A percentile compares a stretch with the other conserved stretches of the same genome.
Evolutionary conservation across 2,113 vertebrate genomes (phyloP).

Genomic region (Spermophilus dauricus): DNA sequence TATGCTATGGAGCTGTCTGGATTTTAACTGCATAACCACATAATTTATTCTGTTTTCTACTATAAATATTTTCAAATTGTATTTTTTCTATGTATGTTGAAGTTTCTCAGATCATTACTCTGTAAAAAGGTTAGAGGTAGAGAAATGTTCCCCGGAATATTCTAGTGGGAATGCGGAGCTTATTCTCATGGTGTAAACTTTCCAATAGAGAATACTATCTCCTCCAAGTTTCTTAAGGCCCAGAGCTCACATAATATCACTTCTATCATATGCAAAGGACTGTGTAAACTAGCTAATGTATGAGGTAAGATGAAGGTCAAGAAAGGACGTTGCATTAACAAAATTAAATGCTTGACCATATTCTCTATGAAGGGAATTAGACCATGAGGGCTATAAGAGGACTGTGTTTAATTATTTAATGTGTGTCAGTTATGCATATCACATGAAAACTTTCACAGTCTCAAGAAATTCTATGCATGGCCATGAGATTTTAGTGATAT

Average conservation of each 20-base stretch:
- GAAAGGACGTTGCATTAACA: neutral
- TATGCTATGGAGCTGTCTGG: neutral
- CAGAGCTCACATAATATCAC: neutral
- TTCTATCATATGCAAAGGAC: neutral
- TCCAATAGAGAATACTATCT: neutral
- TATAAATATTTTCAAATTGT: neutral
- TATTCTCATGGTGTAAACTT: neutral
- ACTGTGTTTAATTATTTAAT: neutral
- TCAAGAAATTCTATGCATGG: neutral
- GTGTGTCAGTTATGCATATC: neutral
- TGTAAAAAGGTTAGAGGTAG: neutral
- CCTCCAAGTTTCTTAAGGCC: neutral
- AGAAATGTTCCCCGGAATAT: neutral
- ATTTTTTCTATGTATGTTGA: neutral
- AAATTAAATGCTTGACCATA: neutral
- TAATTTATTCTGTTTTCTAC: neutral
- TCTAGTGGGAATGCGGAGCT: rapidly evolving
- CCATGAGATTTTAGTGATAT: neutral
- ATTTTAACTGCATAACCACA: neutral
- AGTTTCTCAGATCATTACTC: neutral
- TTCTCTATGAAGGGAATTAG: neutral
- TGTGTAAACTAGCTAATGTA: neutral
- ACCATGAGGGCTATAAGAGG: neutral
- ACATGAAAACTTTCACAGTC: neutral
- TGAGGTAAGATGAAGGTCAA: neutral